Base-by-base conservation (phyloP, 2,888 invertebrate genomes). In the Dioctria linearis region DNA sequence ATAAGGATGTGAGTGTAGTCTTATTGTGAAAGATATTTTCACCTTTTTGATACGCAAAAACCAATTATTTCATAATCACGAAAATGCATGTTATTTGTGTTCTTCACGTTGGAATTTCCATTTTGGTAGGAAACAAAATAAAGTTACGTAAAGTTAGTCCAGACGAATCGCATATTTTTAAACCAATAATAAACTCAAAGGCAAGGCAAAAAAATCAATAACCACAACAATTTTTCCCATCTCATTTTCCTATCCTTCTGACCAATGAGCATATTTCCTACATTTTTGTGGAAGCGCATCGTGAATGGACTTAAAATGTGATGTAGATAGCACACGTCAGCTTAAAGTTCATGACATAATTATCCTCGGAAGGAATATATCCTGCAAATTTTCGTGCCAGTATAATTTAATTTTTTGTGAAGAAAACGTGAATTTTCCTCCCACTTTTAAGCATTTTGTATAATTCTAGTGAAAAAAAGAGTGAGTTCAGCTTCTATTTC, bases 311-410 rank as follows among this genome's bases (percentile, higher is more conserved):
- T 79, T 67, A 79, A 43, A 37, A 79, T 59, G 43, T 69, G 79
- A 79, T 79, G 79, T 25, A 79, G 79, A 79, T 67, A 79, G 67
- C 40, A 57, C 79, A 79, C 79, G 79, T 59, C 79, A 79, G 59
- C 57, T 67, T 54, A 79, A 67, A 79, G 69, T 79, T 79, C 79
- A 79, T 79, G 79, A 79, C 79, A 79, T 67, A 79, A 79, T 79
- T 79, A 79, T 59, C 13, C 59, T 9, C 43, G 59, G 42, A n/a
- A 40, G 51, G 57, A 73, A 57, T 57, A 42, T 13, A 37, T 40
- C 73, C 13, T 57, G 73, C 40, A 73, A 73, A 39, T 57, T 73
- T 73, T 59, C 37, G 57, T 73, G 57, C 73, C 51, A 73, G 57
- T 73, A 57, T 73, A 57, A 25, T 25, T 25, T 42, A 57, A 73